Evolutionary conservation across 1,140 invertebrate species (phyloP).

Genomic region (Magallana ariakensis): DNA sequence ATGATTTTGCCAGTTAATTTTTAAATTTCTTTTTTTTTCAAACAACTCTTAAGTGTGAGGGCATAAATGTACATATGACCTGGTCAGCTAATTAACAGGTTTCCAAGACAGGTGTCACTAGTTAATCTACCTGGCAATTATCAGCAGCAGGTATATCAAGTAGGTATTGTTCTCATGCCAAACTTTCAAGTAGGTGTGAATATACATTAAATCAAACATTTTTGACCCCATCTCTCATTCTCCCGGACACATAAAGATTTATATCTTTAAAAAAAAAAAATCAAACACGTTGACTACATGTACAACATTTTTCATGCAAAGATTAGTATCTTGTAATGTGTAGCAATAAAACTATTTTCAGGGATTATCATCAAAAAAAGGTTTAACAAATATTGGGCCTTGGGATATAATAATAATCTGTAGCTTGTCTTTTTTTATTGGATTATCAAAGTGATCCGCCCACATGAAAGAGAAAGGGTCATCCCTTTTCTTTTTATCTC

Average conservation of each 20-base stretch:
- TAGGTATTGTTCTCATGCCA: constrained; percentile 19
- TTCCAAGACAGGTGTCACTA: neutral
- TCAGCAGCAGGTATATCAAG: constrained; percentile 6
- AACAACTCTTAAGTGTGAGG: too few relatives aligned
- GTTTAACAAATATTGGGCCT: neutral
- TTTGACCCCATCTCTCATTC: neutral
- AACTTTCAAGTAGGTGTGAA: constrained; percentile 2
- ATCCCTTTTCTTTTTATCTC: constrained; percentile 24
- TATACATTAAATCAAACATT: constrained; percentile 6
- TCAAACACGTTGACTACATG: neutral
- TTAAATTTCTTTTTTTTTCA: too few relatives aligned
- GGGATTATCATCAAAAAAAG: neutral
- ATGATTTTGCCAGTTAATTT: too few relatives aligned
- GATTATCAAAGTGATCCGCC: constrained; percentile 26
- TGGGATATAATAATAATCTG: neutral
- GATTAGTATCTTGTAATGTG: neutral
- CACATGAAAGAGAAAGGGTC: neutral
- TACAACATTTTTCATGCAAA: neutral
- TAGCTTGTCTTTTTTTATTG: constrained; percentile 1
- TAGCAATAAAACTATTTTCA: neutral
- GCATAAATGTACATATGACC: too few relatives aligned
- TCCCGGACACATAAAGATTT: neutral
- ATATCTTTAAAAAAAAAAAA: neutral
- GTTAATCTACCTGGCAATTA: constrained; percentile 28
- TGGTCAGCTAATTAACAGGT: neutral